Evolutionary conservation across 2,113 vertebrate genomes (phyloP), one percentile per base, ranked within the genome.

Genomic region (Uropsilus gracilis): DNA sequence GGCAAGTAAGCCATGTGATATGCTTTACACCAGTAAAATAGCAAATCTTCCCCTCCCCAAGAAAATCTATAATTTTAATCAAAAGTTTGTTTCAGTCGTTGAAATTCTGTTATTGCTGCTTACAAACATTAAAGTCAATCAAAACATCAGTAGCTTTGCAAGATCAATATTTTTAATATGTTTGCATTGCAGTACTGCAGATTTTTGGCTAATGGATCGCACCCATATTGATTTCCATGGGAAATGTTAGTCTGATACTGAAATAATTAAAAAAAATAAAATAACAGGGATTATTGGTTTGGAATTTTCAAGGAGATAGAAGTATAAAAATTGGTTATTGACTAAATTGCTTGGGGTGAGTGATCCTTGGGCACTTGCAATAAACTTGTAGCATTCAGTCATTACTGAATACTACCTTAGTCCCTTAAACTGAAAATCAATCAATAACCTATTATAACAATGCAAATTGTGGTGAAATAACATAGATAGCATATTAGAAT

Each of bases 371-470:
- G 98, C 98, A 98, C 98, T 98, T 99, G 99, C 99, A 99, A 99
- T 99, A 99, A 99, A 99, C 99, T 98, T 98, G 98, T 98, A 98
- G 98, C 97, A 95, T 94, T 97, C 97, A 99, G 98, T 99, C 99
- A 99, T 99, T 99, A 99, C 98, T 97, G 98, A 98, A 98, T 98
- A 98, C 98, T 98, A 97, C 97, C 59, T 98, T 98, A 98, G 98
- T 98, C 98, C 98, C 98, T 99, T 99, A 99, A 99, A 99, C 98
- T 98, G 98, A 98, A 99, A 98, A 98, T 98, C 98, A 98, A 98
- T 99, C 99, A 98, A 99, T 99, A 99, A 99, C 98, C 98, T 99
- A 99, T 99, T 99, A 99, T 98, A 99, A 99, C 98, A 99, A 99
- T 99, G 99, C 98, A 99, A 98, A 99, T 99, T 99, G 98, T 98